These are phyloP conservation scores for Ophion ellenae DNA, from an alignment of 2,888 invertebrate species.

Conservation along the genomic window DNA sequence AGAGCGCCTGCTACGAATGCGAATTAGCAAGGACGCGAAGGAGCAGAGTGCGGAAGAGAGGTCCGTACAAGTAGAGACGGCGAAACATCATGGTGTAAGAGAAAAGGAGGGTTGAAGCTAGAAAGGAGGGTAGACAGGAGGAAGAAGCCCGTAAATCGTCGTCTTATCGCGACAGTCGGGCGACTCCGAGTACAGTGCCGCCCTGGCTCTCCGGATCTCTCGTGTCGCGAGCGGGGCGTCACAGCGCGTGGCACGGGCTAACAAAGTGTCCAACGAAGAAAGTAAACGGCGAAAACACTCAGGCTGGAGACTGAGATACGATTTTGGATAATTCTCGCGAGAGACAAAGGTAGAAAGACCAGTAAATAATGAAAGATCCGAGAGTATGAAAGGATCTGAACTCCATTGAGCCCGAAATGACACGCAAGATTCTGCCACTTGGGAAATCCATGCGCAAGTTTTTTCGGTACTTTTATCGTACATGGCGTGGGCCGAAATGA, in stretches of 20 bases:
- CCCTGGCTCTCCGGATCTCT: slow-evolving; percentile 37
- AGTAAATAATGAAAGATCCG: slow-evolving; percentile 33
- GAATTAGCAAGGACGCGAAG: slow-evolving; percentile 64
- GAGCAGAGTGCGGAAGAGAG: slow-evolving; percentile 55
- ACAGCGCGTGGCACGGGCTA: slow-evolving; percentile 18
- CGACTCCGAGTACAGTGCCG: slow-evolving; percentile 49
- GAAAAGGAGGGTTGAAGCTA: slow-evolving; percentile 28
- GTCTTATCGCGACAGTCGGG: slow-evolving; percentile 66
- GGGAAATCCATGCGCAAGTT: too few species aligned
- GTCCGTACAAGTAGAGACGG: slow-evolving; percentile 30
- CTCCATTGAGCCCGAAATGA: neutral
- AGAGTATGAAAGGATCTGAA: slow-evolving; percentile 11
- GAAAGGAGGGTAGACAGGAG: slow-evolving; percentile 52
- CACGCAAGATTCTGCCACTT: too few species aligned
- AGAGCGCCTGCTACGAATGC: slow-evolving; percentile 56
- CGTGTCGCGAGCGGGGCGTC: slow-evolving; percentile 35
- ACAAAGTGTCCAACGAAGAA: slow-evolving; percentile 46
- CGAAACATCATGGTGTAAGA: slow-evolving; percentile 17
- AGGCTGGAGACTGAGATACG: slow-evolving; percentile 30
- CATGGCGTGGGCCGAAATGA: too few species aligned
- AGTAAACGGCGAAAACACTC: slow-evolving; percentile 33
- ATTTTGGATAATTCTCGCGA: slow-evolving; percentile 41
- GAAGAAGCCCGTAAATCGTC: slow-evolving; percentile 66
- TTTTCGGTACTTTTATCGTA: too few species aligned
- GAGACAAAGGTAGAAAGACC: slow-evolving; percentile 32